Base-by-base conservation (phyloP, 2,888 invertebrate species). In the Calameuta pallipes region DNA sequence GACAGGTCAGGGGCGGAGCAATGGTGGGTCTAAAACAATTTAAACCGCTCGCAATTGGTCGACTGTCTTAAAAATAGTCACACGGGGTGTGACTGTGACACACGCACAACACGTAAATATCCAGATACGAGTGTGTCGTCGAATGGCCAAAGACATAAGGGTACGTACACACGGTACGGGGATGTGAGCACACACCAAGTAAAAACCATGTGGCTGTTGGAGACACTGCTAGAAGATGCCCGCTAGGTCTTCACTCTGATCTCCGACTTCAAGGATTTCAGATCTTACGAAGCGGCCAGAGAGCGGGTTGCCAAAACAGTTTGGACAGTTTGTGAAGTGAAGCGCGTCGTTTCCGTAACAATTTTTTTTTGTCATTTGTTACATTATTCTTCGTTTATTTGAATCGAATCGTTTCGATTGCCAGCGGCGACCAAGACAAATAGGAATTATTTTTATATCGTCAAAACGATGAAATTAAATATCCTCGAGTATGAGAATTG, bases 61-160 rank as follows among this genome's bases (percentile, higher is more conserved):
- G 85, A 79, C 76, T 74, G 78, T 82, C 81, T 83, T 87, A 87
- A 90, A 90, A 90, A 90, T 90, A 90, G 89, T 89, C 85, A 81
- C 82, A 83, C 85, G 84, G 90, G 88, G 88, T 89, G 88, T 87
- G 86, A 84, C 87, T 86, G 36, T n/a, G 31, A 68, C 68, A 68
- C 75, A 68, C 75, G 75, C 75, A 34, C 30, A 82, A 84, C 82
- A 83, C 86, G 87, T 86, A 86, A 88, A 78, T 84, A 85, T 86
- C 81, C 81, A 81, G 80, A 80, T 81, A 33, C 79, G 78, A 33
- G 77, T 77, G 78, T 76, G 81, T 82, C 78, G 78, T 73, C 75
- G 75, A 73, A 68, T 30, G 71, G 69, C 56, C 71, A 78, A 31
- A 71, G 71, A 31, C 31, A 71, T 31, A 71, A 34, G 34, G 71